Evolutionary conservation across 2,113 vertebrate genomes (phyloP).

Genomic region (Phaethornis superciliosus): DNA sequence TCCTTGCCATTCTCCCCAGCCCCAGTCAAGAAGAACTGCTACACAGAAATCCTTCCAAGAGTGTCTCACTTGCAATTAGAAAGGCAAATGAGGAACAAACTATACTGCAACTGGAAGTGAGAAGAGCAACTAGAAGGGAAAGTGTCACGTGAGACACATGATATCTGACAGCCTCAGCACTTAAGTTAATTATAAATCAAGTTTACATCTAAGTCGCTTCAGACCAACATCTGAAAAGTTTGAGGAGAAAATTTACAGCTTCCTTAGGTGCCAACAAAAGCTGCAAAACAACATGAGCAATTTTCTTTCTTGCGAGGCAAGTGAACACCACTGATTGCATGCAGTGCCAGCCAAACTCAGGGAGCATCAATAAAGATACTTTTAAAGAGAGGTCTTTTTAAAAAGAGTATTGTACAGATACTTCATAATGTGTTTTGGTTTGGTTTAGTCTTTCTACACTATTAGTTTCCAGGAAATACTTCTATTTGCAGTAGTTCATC

Average conservation of each 20-base stretch:
- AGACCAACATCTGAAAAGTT: neutral
- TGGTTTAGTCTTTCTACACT: neutral
- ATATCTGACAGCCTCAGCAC: neutral
- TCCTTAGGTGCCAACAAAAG: neutral
- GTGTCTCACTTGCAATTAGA: neutral
- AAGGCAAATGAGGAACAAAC: constrained; percentile 21
- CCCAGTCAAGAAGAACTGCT: neutral
- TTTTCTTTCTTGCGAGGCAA: neutral
- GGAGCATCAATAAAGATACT: neutral
- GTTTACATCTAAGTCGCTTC: neutral
- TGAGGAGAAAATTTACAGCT: neutral
- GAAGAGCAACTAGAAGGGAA: neutral
- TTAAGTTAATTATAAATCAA: constrained; percentile 22
- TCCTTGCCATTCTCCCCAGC: neutral
- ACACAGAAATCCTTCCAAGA: constrained; percentile 20
- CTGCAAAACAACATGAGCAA: neutral
- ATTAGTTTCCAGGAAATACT: neutral
- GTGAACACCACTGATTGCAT: neutral
- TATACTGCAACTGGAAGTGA: neutral
- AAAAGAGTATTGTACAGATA: neutral
- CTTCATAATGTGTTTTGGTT: neutral
- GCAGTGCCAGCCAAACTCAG: neutral
- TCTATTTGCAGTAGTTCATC: neutral
- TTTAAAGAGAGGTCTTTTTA: neutral
- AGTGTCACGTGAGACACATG: neutral